phyloP scores from a whole-genome alignment of 2,113 vertebrate genomes.

The Aegotheles bennettii region DNA sequence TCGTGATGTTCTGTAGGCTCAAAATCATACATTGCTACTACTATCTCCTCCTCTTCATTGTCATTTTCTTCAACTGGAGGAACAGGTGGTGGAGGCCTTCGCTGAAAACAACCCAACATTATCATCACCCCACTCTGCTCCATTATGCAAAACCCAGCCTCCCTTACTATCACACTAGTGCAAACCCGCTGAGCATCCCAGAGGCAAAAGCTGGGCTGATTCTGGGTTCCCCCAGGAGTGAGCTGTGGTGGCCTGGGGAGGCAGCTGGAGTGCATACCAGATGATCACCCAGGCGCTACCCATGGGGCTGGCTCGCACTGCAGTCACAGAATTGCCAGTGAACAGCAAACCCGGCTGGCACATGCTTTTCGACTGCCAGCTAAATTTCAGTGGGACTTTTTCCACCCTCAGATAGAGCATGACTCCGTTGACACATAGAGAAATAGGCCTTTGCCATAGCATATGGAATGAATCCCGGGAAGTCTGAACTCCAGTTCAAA shows the following conservation, averaged over 20 bases:
- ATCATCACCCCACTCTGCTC: not conserved
- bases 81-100: slow-evolving; percentile 70
- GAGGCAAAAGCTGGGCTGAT: not conserved
- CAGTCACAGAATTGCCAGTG: not conserved
- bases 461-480: not conserved
- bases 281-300: accelerated
- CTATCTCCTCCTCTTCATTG: slow-evolving; percentile 71
- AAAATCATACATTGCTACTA: slow-evolving; percentile 91
- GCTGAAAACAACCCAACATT: slow-evolving; percentile 39
- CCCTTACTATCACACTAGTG: not conserved
- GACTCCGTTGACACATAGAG: not conserved
- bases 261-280: accelerated
- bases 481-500: not conserved
- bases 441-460: not conserved
- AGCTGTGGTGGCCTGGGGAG: not conserved
- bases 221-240: not conserved
- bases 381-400: not conserved
- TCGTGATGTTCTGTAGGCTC: slow-evolving; percentile 84
- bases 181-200: not conserved
- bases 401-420: not conserved
- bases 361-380: not conserved
- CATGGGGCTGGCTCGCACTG: not conserved
- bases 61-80: slow-evolving; percentile 30
- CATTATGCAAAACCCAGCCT: not conserved
- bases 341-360: not conserved